phyloP scores from a whole-genome alignment of 2,113 vertebrate species.

The Prionailurus viverrinus region DNA sequence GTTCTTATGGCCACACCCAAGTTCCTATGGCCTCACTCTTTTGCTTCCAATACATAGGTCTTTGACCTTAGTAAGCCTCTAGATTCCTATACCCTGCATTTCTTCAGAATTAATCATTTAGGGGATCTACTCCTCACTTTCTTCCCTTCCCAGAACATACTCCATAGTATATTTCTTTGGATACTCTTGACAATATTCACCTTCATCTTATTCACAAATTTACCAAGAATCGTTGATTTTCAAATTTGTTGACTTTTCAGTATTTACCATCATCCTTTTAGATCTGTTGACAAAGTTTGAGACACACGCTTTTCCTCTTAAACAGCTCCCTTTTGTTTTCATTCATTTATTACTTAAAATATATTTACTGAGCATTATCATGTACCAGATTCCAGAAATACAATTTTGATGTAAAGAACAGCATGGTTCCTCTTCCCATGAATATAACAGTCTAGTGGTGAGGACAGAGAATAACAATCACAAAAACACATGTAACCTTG shows the following conservation, averaged over 20 bases:
- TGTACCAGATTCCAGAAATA: not conserved
- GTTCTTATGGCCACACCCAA: not conserved
- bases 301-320: not conserved
- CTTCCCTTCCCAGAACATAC: not conserved
- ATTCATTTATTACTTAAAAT: constrained; percentile 24
- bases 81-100: not conserved
- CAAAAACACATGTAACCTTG: not conserved
- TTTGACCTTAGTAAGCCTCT: not conserved
- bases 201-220: not conserved
- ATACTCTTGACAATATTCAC: not conserved
- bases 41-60: not conserved
- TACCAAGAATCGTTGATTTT: not conserved
- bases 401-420: not conserved
- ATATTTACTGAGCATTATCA: not conserved
- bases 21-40: not conserved
- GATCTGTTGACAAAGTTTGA: not conserved
- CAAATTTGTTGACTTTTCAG: not conserved
- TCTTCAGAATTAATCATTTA: not conserved
- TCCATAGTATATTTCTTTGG: not conserved
- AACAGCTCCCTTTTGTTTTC: not conserved
- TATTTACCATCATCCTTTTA: not conserved
- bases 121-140: not conserved
- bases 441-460: not conserved
- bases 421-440: not conserved
- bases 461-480: not conserved